Base-by-base conservation (phyloP, 2,797 vertebrate genomes). In the Cetoscarus ocellatus region DNA sequence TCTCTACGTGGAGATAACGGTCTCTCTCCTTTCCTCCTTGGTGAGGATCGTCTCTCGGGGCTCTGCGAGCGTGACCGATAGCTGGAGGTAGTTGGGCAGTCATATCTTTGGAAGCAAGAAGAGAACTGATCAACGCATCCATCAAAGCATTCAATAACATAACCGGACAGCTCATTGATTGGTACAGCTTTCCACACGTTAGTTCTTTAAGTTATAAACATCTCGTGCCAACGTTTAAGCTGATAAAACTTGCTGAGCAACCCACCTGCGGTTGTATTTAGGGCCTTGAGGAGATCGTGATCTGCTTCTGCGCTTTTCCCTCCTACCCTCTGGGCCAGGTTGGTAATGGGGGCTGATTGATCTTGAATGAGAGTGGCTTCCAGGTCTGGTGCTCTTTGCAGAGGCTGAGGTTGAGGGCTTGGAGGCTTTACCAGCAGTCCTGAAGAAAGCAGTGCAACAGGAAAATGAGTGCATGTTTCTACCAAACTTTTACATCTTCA, bases 301-400 rank as follows among this genome's bases (percentile, higher is more conserved):
- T 12, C 45, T 52, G 43, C 74, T 70, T 0, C 79, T 38, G 36
- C 36, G 57, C 38, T 40, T 75, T 1, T 59, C 65, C 35, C 67
- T 27, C 27, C 44, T 50, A 47, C 91, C 90, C 0, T 91, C 93
- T 3, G 80, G 92, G 11, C 93, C 93, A 62, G 88, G 87, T 7
- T 83, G 88, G 0, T 75, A 90, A 3, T 89, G 89, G 0, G 94
- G 94, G 50, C 94, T 93, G 0, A 85, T 70, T 0, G 94, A 96
- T 35, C 89, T 91, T 3, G 86, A 87, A 13, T 19, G 61, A 85
- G 85, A 89, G 9, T 50, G 34, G 11, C 58, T 75, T 17, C 44
- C 50, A 49, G 15, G 61, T 0, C 35, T 73, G 17, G 5, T 10
- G 51, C 58, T 73, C 58, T 59, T 47, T 7, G 34, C 17, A 35